Evolutionary conservation across 1,140 invertebrate species (phyloP).

Genomic region (Ectropis grisescens): DNA sequence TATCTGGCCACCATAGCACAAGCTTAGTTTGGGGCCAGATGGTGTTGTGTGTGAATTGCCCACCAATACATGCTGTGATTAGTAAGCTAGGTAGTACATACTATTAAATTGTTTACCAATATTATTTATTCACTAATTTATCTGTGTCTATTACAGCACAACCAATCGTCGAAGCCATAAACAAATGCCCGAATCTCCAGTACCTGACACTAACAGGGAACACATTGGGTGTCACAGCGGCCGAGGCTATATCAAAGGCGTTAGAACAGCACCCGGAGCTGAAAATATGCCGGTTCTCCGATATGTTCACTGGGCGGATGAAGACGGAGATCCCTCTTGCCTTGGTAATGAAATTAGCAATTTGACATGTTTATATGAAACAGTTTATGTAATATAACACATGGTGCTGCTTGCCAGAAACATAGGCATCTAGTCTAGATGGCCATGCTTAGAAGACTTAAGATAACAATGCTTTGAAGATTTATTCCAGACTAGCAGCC

Average conservation of each 20-base stretch:
- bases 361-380: too few species aligned
- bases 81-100: neutral
- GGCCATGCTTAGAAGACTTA: too few species aligned
- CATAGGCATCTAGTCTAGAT: too few species aligned
- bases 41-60: too few species aligned
- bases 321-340: slow-evolving; percentile 96
- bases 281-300: slow-evolving; percentile 91
- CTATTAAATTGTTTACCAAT: neutral
- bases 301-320: slow-evolving; percentile 95
- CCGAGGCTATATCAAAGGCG: slow-evolving; percentile 85
- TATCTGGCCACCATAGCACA: neutral
- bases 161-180: slow-evolving; percentile 75
- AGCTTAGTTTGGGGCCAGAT: neutral
- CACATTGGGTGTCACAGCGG: slow-evolving; percentile 91
- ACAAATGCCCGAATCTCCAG: slow-evolving; percentile 73
- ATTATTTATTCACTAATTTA: neutral
- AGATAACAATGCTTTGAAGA: too few species aligned
- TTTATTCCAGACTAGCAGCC: too few species aligned
- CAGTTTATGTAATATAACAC: too few species aligned
- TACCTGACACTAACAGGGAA: slow-evolving; percentile 92
- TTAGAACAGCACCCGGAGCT: slow-evolving; percentile 83
- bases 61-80: neutral
- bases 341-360: too few species aligned
- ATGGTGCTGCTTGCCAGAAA: too few species aligned
- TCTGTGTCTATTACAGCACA: slow-evolving; percentile 66